Percentiles rank a stretch among this genome's conserved stretches.
phyloP scores from a whole-genome alignment of 2,888 invertebrate species.

The Temnothorax unifasciatus region DNA sequence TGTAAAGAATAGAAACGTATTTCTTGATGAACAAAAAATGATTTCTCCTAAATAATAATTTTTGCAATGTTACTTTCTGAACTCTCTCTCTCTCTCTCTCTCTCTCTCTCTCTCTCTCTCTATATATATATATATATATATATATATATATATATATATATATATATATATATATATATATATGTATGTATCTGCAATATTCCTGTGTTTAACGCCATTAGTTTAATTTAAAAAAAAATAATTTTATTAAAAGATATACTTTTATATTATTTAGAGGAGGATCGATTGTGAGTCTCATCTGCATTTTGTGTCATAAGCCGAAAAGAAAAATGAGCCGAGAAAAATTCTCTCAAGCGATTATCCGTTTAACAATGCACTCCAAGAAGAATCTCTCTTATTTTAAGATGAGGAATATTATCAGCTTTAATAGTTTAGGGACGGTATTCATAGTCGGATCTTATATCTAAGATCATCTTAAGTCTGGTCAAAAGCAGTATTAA shows the following conservation, averaged over 20 bases:
- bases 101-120: too few species aligned
- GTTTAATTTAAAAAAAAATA: neutral
- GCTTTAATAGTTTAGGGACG: neutral
- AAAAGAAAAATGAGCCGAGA: neutral
- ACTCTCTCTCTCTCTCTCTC: too few species aligned
- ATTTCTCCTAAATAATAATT: neutral
- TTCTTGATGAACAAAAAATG: neutral
- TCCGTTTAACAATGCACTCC: neutral
- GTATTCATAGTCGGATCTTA: too few species aligned
- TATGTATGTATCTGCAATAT: neutral
- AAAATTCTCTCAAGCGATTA: constrained; percentile 1
- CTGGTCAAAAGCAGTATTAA: too few species aligned
- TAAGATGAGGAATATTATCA: neutral
- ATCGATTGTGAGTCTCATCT: neutral
- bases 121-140: too few species aligned
- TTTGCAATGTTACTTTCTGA: neutral
- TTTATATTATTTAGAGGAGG: neutral
- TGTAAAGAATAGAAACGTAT: neutral
- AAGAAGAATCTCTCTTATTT: neutral
- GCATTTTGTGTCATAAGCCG: neutral
- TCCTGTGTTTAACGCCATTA: neutral
- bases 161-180: too few species aligned
- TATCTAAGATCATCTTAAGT: too few species aligned
- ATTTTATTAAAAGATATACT: neutral
- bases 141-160: too few species aligned